Base-by-base conservation (phyloP, 2,888 invertebrate species). In the Ochropleura leucogaster region DNA sequence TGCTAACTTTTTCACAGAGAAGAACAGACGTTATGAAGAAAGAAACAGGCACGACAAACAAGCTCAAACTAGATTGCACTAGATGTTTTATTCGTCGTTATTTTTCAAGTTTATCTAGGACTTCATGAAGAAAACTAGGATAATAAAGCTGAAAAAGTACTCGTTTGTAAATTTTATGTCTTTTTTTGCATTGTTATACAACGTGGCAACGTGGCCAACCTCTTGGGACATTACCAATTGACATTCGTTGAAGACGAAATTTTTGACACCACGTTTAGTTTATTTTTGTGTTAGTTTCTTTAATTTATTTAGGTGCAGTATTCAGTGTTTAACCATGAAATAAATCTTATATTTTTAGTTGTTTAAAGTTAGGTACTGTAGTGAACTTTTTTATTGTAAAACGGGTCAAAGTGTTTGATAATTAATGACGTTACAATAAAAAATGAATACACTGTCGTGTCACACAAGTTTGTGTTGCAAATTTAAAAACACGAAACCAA, bases 21-120 rank as follows among this genome's bases (percentile, higher is more conserved):
- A 55, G 9, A 30, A 72, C 49, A 78, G 47, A n/a, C 40, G 69
- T 83, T 68, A 79, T 70, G 51, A 83, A 73, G 64, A 62, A 53
- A 44, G 51, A 65, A 68, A 12, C 20, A 30, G 46, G 47, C 64
- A 60, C 65, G 78, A 68, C 62, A 72, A 82, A 77, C 68, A 72
- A 78, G 72, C 30, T 60, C 47, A 55, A 68, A 53, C 63, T 57
- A 64, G 64, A 79, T 79, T 65, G 60, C 65, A 55, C 79, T 72
- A 69, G 51, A 40, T 47, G 44, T 67, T 30, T 73, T 51, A 62
- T 67, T 62, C 60, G 66, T 53, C 4, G 20, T 8, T 70, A 18
- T 64, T 79, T 75, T 80, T 47, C 8, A 59, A 59, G 75, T 64
- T 75, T 69, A 65, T 62, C 44, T 59, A 44, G n/a, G 30, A 59